Percentiles rank a stretch among this genome's conserved stretches.
Conservation (phyloP, 1,140 invertebrate genomes). For the Euwallacea similis region DNA sequence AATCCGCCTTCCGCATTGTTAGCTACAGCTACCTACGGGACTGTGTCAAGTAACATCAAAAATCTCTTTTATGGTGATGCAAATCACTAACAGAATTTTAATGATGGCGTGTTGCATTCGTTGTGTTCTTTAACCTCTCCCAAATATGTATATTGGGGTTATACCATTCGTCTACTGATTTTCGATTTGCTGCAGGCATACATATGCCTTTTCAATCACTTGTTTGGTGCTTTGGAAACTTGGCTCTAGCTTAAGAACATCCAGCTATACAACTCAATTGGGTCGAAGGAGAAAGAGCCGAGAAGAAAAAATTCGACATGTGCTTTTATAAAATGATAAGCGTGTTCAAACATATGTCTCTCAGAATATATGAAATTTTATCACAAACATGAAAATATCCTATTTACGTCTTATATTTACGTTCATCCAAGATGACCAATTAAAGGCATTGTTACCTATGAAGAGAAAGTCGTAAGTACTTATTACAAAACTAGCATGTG, state of each 20-base stretch:
- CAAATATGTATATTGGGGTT: slow-evolving; percentile 38
- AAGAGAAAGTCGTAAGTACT: slow-evolving; percentile 1
- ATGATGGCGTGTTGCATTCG: slow-evolving; percentile 24
- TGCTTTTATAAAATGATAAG: too few species aligned
- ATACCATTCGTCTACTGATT: slow-evolving; percentile 28
- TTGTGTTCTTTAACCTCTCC: slow-evolving; percentile 34
- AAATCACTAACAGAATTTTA: slow-evolving; percentile 36
- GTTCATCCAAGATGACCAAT: too few species aligned
- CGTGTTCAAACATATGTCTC: too few species aligned
- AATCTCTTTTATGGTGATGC: slow-evolving; percentile 34
- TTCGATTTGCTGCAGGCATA: slow-evolving; percentile 24
- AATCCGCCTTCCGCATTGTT: slow-evolving; percentile 24
- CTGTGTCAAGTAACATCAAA: slow-evolving; percentile 29
- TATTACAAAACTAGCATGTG: neutral
- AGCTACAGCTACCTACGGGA: slow-evolving; percentile 30
- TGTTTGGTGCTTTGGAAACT: slow-evolving; percentile 19
- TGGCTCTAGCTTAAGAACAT: slow-evolving; percentile 4
- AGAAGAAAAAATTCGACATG: too few species aligned
- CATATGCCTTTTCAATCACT: slow-evolving; percentile 19
- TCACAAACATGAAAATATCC: too few species aligned
- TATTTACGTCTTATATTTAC: too few species aligned
- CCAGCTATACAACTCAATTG: neutral
- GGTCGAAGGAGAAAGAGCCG: neutral
- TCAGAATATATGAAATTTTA: too few species aligned
- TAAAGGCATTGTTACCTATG: too few species aligned